phyloP scores from a whole-genome alignment of 2,797 vertebrate genomes.

The Brachyalestes nurse region DNA sequence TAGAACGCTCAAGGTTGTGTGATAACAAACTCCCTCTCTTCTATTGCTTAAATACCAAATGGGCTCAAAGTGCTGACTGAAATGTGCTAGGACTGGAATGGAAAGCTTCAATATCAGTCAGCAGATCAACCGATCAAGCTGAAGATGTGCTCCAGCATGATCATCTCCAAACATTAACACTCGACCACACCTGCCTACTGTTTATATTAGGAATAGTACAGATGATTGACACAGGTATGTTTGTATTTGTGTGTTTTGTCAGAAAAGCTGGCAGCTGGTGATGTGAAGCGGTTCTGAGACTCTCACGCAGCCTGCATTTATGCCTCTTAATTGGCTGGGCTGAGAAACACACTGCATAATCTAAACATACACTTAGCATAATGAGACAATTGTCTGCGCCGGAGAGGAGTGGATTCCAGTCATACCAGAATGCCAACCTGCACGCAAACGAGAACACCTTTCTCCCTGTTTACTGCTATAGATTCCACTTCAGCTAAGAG shows the following conservation, averaged over 20 bases:
- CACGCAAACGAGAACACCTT: constrained; percentile 63
- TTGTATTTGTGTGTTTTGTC: constrained; percentile 15
- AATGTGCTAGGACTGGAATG: constrained; percentile 1
- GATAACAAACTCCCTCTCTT: too few species aligned
- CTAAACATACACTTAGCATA: constrained; percentile 67
- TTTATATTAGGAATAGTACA: not conserved
- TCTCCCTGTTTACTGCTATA: constrained; percentile 25
- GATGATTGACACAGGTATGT: not conserved
- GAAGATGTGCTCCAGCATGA: constrained; percentile 17
- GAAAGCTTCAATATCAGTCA: not conserved
- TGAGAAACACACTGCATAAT: constrained; percentile 50
- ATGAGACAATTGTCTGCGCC: constrained; percentile 66
- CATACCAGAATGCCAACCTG: constrained; percentile 64
- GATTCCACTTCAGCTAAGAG: constrained; percentile 46
- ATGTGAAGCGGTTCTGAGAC: constrained; percentile 19
- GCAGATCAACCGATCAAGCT: not conserved
- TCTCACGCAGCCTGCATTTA: constrained; percentile 57
- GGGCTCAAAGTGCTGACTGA: not conserved
- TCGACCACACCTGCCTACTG: not conserved
- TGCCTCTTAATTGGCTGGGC: constrained; percentile 58
- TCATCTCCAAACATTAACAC: not conserved
- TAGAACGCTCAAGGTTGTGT: too few species aligned
- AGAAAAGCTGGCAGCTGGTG: constrained; percentile 49
- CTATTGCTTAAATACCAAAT: too few species aligned
- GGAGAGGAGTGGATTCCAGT: constrained; percentile 69